A percentile compares a stretch with the other conserved stretches of the same genome.
Evolutionary conservation across 2,797 vertebrate genomes (phyloP).

Genomic region (Muraenolepis orangiensis): DNA sequence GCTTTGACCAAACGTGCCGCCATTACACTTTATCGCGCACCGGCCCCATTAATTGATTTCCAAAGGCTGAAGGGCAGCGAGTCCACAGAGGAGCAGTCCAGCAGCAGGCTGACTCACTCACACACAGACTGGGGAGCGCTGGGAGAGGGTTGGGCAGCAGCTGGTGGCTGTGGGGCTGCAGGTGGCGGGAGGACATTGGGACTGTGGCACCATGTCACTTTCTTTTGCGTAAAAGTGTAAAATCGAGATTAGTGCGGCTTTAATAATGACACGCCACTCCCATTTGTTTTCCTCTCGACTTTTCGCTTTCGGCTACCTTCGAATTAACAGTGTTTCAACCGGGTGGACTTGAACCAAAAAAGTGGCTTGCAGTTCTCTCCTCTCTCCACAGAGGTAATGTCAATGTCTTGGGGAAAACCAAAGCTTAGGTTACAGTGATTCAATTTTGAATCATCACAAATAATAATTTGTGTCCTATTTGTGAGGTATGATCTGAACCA

Average conservation of each 20-base stretch:
- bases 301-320: background rate
- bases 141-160: background rate
- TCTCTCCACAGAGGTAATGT: too few relatives aligned
- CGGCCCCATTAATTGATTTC: background rate
- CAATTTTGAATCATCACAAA: too few relatives aligned
- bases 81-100: background rate
- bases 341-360: background rate
- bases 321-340: background rate
- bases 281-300: background rate
- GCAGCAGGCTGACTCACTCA: too few relatives aligned
- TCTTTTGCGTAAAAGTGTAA: background rate
- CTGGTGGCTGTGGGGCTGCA: background rate
- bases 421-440: too few relatives aligned
- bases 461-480: too few relatives aligned
- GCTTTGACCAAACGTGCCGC: background rate
- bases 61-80: background rate
- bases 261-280: background rate
- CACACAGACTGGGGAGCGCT: too few relatives aligned
- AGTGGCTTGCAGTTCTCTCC: background rate
- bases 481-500: too few relatives aligned
- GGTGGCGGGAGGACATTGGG: background rate
- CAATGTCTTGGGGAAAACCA: too few relatives aligned
- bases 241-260: background rate
- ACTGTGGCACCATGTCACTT: background rate
- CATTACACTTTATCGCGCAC: background rate